Evolutionary conservation across 2,888 invertebrate genomes (phyloP).

Genomic region (Agrenia bidenticulata): DNA sequence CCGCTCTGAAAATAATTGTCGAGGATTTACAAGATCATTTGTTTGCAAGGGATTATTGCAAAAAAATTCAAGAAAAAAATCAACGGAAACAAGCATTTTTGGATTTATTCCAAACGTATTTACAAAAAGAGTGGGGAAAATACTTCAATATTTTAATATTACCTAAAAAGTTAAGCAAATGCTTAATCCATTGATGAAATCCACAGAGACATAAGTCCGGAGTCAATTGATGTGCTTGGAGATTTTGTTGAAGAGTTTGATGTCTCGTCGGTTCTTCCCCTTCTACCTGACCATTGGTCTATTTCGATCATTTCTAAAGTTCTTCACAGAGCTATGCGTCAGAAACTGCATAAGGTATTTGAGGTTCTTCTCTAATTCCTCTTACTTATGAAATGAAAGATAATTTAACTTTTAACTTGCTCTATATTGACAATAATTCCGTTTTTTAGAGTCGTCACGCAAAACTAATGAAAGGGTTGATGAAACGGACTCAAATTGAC

Average conservation of each 20-base stretch:
- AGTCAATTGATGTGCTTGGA: slow-evolving; percentile 56
- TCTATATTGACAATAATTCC: background rate
- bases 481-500: slow-evolving; percentile 36
- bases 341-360: slow-evolving; percentile 55
- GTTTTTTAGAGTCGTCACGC: slow-evolving; percentile 40
- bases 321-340: slow-evolving; percentile 56
- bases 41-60: slow-evolving; percentile 60
- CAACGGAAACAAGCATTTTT: slow-evolving; percentile 57
- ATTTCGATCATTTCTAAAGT: slow-evolving; percentile 57
- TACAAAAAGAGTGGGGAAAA: slow-evolving; percentile 57
- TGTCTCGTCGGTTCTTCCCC: slow-evolving; percentile 55
- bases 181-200: background rate
- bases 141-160: too few species aligned
- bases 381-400: slow-evolving; percentile 1
- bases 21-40: slow-evolving; percentile 59
- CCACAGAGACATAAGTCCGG: background rate
- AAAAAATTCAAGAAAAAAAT: slow-evolving; percentile 55
- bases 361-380: slow-evolving; percentile 12
- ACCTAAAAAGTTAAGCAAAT: too few species aligned
- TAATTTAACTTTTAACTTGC: background rate
- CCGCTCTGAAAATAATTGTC: slow-evolving; percentile 59
- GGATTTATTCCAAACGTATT: slow-evolving; percentile 57
- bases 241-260: slow-evolving; percentile 59
- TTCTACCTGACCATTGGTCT: slow-evolving; percentile 59
- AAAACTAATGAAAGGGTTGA: slow-evolving; percentile 36